A percentile compares a stretch with the other conserved stretches of the same genome.
These are phyloP conservation scores for Cataglyphis rosenhaueri DNA, from an alignment of 2,888 invertebrate genomes.

Conservation along the genomic window DNA sequence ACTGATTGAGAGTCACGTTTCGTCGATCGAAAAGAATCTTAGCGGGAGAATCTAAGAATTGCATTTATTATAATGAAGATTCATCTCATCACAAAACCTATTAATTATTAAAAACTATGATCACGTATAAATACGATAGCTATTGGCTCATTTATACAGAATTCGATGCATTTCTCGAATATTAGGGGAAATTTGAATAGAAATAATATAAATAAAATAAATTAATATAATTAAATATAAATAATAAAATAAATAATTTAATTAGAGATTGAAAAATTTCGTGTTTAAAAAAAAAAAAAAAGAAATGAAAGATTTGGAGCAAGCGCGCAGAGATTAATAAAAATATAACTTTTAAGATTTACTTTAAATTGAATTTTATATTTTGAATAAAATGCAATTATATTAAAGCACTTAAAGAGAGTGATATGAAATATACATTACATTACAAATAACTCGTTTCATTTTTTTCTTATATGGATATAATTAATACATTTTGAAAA, in stretches of 20 bases:
- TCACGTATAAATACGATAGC: background rate
- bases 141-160: background rate
- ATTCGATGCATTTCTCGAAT: background rate
- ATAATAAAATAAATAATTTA: background rate
- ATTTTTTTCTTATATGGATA: background rate
- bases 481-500: background rate
- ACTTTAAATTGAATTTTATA: background rate
- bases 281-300: background rate
- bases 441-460: background rate
- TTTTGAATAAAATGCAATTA: background rate
- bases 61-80: background rate
- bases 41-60: background rate
- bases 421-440: no score
- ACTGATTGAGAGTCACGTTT: constrained; percentile 37
- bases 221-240: background rate
- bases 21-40: background rate
- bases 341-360: background rate
- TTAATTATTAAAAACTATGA: background rate
- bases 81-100: background rate
- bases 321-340: background rate
- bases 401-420: no score
- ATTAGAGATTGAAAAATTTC: background rate
- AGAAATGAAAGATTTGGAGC: background rate
- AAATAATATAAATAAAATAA: constrained; percentile 6
- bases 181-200: background rate